Base-by-base conservation (phyloP, 2,113 vertebrate genomes). In the Pelmatolapia mariae region DNA sequence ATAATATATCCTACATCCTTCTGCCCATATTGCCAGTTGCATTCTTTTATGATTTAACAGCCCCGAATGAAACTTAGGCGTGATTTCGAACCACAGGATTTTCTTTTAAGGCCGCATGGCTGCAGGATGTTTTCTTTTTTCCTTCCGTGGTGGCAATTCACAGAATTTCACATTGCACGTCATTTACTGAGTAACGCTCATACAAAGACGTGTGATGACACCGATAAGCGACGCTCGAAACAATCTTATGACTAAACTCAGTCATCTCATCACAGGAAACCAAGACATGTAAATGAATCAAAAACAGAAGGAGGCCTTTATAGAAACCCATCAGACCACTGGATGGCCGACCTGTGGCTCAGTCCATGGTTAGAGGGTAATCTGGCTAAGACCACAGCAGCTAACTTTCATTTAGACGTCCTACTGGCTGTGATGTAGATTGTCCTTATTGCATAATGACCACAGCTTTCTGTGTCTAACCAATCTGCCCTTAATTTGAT, bases 381-480 rank as follows among this genome's bases (percentile, higher is more conserved):
- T 89, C 82, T 85, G 85, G 38, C 68, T 33, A 29, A 57, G 85
- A 91, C 94, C 90, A 92, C 93, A 92, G 56, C 56, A 80, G 73
- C 84, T 7, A 84, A 63, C 83, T 86, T 83, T 89, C 57, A 88
- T 92, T 91, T 29, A 66, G 57, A 88, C 15, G 29, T 36, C 83
- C 80, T 63, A 83, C 86, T 76, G 71, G 29, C 22, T 78, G 63
- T 1, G 26, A 43, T 87, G 61, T 38, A 87, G 57, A 90, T 86
- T 86, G 13, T 71, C 86, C 45, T 83, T n/a, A 3, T 92, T 90
- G 31, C 81, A 43, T 68, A 59, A 89, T 68, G 68, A 86, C 90
- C 88, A 83, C 93, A 93, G 82, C 68, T 50, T 18, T 71, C 83
- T 88, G 63, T 52, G 79, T 93, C 81, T 78, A 83, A 93, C 88